Conservation (phyloP, 1,140 invertebrate genomes). For the Stegodyphus mimosarum region DNA sequence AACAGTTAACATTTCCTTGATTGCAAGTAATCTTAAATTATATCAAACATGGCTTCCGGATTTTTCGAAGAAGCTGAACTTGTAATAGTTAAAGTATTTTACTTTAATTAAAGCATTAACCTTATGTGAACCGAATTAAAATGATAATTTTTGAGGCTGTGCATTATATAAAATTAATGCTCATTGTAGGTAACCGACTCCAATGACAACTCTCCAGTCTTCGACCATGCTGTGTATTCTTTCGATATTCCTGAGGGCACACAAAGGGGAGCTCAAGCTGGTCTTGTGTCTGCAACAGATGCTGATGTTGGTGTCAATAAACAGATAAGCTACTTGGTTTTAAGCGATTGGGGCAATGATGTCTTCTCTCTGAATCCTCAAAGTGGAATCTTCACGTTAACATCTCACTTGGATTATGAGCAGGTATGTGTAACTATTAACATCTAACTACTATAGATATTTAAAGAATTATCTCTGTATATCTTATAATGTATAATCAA, state of each 20-base stretch:
- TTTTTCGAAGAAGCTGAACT: too few relatives aligned
- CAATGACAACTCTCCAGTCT: slow-evolving; percentile 94
- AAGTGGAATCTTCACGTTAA: slow-evolving; percentile 88
- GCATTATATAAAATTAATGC: too few relatives aligned
- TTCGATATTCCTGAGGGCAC: slow-evolving; percentile 91
- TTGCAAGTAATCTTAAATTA: too few relatives aligned
- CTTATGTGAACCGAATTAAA: too few relatives aligned
- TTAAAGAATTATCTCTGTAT: too few relatives aligned
- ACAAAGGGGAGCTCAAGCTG: slow-evolving; percentile 81
- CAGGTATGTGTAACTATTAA: slow-evolving; percentile 74
- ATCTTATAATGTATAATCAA: too few relatives aligned
- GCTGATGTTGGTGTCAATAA: slow-evolving; percentile 87
- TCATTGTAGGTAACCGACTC: slow-evolving; percentile 83
- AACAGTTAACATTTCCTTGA: too few relatives aligned
- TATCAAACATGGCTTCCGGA: too few relatives aligned
- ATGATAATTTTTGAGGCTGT: too few relatives aligned
- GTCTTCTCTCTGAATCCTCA: slow-evolving; percentile 92
- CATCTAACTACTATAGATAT: not conserved
- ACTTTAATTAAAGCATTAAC: too few relatives aligned
- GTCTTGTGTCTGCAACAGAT: slow-evolving; percentile 84
- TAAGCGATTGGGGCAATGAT: slow-evolving; percentile 94
- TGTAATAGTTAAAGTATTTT: too few relatives aligned
- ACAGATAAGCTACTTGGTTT: slow-evolving; percentile 86
- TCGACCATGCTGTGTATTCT: slow-evolving; percentile 84
- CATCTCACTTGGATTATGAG: slow-evolving; percentile 90